Conservation (phyloP, 37 sponge, comb jelly and placozoan genomes). For the Tethya wilhelma region DNA sequence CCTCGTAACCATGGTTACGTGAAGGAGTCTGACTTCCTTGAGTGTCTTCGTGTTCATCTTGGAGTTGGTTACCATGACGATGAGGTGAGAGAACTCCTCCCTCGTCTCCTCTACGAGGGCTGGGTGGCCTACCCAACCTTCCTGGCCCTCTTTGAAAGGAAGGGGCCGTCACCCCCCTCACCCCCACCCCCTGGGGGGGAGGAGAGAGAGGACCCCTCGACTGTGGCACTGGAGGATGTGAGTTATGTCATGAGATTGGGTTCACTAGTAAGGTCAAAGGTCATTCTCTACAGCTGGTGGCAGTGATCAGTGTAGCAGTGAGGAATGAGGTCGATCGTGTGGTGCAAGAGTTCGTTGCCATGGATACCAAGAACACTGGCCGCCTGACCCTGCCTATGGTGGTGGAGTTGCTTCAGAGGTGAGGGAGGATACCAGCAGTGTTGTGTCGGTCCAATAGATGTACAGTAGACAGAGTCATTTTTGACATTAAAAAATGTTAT, state of each 20-base stretch:
- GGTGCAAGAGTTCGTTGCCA: neutral
- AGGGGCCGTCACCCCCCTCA: neutral
- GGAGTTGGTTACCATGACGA: neutral
- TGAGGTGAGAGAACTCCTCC: neutral
- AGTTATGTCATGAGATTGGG: neutral
- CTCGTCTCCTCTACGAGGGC: neutral
- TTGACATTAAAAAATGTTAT: no score
- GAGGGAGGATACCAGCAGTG: no score
- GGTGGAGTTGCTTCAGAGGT: constrained; percentile 8
- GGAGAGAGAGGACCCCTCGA: no score
- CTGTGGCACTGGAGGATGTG: neutral
- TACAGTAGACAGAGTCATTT: no score
- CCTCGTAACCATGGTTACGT: constrained; percentile 32
- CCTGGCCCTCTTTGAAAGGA: constrained; percentile 49
- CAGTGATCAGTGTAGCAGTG: neutral
- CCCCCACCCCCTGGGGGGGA: neutral
- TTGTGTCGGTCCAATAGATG: no score
- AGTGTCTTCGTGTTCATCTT: constrained; percentile 13
- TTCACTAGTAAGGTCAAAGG: neutral
- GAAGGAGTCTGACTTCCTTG: constrained; percentile 24
- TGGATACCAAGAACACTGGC: constrained; percentile 29
- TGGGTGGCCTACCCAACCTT: constrained; percentile 65
- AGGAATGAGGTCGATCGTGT: neutral
- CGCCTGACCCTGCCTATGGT: constrained; percentile 4
- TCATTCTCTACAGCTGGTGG: neutral